Base-by-base conservation (phyloP, 2,797 vertebrate genomes). In the Limnodromus scolopaceus region DNA sequence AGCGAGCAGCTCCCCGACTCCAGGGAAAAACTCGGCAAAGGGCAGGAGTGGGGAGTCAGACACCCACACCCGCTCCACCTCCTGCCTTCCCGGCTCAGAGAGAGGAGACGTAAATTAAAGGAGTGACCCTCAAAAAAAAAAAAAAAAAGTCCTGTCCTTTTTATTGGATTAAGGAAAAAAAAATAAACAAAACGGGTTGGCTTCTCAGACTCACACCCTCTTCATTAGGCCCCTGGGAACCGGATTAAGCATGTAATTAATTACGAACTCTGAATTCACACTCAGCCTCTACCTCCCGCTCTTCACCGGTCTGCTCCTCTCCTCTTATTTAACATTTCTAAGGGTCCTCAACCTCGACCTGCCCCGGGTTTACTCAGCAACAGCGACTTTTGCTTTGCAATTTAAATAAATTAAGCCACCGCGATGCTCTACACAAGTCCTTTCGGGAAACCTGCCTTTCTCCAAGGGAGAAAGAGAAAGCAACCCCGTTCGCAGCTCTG, bases 141-240 rank as follows among this genome's bases (percentile, higher is more conserved):
- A 46, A n/a, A 43, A 16, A 38, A 18, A 55, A 49, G 1, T 20
- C 8, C 22, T n/a, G 32, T 57, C 10, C 10, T 81, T 87, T 75
- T 79, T 36, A 89, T 28, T 57, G 77, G 46, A 84, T 88, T 87
- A 92, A 71, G 10, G 2, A 41, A 78, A 72, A 84, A 38, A 70
- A 84, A 82, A 81, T 18, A 83, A 80, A 90, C 48, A 80, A 66
- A 92, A 84, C 24, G 1, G 12, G 8, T 55, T 39, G 19, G 53
- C 13, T 89, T 82, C 72, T 66, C 27, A 70, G 53, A 51, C 51
- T 87, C 89, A 61, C 58, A 75, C 58, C 27, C 89, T 68, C 55
- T 93, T 93, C 84, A 75, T 94, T 78, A 81, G 84, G 64, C 88
- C 84, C 90, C 69, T 83, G 91, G 89, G 93, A 96, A 95, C 55